phyloP scores from a whole-genome alignment of 2,113 vertebrate genomes.

The Donacobius atricapilla region DNA sequence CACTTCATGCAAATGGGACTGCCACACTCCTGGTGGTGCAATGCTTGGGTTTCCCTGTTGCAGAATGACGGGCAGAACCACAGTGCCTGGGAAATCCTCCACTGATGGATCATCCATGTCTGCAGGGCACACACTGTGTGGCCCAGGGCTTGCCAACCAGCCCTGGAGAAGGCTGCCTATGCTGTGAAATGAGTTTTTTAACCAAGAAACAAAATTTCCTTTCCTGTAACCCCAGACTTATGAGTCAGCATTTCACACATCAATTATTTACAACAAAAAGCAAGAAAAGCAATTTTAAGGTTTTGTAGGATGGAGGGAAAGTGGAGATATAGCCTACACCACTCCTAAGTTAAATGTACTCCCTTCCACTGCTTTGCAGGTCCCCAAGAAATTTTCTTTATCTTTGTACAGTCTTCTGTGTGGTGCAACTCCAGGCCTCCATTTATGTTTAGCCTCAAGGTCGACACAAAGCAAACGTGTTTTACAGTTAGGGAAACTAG shows the following conservation, averaged over 20 bases:
- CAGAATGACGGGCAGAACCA: neutral
- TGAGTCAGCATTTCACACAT: constrained; percentile 72
- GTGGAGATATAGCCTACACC: neutral
- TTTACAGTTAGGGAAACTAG: neutral
- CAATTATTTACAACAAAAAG: constrained; percentile 65
- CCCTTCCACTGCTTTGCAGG: neutral
- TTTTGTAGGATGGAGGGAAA: constrained; percentile 16
- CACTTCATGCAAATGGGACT: accelerated
- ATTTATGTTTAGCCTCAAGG: neutral
- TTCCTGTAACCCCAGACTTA: constrained; percentile 71
- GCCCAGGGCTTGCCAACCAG: neutral
- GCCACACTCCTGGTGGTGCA: neutral
- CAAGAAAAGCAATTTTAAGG: neutral
- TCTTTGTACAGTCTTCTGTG: neutral
- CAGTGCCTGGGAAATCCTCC: neutral
- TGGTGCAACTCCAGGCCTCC: neutral
- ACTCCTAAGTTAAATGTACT: neutral
- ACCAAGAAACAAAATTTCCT: constrained; percentile 71
- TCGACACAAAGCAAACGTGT: neutral
- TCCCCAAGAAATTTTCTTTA: neutral
- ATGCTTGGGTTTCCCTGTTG: neutral
- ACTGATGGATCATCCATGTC: accelerated
- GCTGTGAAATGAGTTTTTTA: constrained; percentile 54
- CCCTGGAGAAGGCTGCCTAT: neutral
- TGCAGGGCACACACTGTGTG: neutral